Evolutionary conservation across 2,113 vertebrate genomes (phyloP).

Genomic region (Lethenteron camtschaticum): DNA sequence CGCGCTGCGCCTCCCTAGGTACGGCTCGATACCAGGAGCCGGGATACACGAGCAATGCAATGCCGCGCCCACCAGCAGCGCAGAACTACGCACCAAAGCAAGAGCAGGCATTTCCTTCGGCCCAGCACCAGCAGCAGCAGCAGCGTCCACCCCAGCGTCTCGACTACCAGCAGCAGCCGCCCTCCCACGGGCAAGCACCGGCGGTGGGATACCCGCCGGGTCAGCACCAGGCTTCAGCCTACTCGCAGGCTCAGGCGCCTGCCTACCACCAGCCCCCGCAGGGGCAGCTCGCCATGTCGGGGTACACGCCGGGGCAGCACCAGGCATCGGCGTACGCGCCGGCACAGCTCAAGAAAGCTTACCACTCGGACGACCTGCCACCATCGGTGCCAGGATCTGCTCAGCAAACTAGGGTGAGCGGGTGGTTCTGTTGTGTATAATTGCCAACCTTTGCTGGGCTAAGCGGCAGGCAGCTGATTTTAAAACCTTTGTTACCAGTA

Average conservation of each 20-base stretch:
- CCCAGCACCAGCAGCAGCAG: neutral
- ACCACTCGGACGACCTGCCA: neutral
- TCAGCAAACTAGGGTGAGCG: no score
- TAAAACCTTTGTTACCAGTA: neutral
- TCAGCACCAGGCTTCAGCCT: conserved; percentile 1
- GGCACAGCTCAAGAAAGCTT: neutral
- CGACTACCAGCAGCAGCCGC: neutral
- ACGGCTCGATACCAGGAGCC: neutral
- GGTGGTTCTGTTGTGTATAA: no score
- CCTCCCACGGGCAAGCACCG: neutral
- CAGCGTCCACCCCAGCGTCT: neutral
- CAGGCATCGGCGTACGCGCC: conserved; percentile 3
- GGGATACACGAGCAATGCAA: neutral
- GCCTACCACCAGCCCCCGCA: neutral
- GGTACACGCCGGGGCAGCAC: neutral
- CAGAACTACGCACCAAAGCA: conserved; percentile 1
- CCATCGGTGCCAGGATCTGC: neutral
- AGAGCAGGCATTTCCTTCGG: neutral
- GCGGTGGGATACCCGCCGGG: neutral
- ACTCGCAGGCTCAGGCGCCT: neutral
- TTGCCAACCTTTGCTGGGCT: no score
- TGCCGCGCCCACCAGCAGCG: neutral
- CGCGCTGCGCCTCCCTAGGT: neutral
- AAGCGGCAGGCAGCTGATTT: no score
- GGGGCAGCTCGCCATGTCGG: neutral